Evolutionary conservation across 2,888 invertebrate genomes (phyloP).

Genomic region (Cantharis lateralis): DNA sequence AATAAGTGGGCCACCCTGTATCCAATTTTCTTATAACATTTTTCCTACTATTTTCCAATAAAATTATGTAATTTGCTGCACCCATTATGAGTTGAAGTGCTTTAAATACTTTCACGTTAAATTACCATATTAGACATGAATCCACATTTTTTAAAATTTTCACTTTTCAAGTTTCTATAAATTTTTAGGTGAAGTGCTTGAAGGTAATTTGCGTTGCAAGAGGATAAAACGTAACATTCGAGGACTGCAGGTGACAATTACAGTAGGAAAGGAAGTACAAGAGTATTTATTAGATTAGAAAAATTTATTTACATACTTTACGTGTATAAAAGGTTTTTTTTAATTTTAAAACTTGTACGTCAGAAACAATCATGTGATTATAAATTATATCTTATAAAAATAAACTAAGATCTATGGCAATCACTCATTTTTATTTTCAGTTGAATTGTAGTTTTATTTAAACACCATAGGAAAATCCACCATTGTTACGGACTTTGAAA

Average conservation of each 20-base stretch:
- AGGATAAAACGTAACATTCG: constrained; percentile 76
- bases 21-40: neutral
- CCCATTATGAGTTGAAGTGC: neutral
- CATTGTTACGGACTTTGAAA: constrained; percentile 57
- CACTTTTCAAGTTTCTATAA: constrained; percentile 3
- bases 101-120: neutral
- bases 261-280: constrained; percentile 64
- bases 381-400: constrained; percentile 24
- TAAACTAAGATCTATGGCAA: constrained; percentile 22
- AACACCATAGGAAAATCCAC: constrained; percentile 44
- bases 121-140: neutral
- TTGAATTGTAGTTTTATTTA: neutral
- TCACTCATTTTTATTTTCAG: constrained; percentile 16
- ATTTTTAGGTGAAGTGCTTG: constrained; percentile 61
- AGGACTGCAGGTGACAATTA: constrained; percentile 72
- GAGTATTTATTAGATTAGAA: constrained; percentile 68
- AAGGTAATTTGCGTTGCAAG: constrained; percentile 74
- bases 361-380: constrained; percentile 30
- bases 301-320: constrained; percentile 25
- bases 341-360: constrained; percentile 38
- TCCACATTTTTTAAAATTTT: neutral
- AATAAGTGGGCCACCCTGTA: too few relatives aligned
- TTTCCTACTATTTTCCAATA: neutral
- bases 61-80: neutral
- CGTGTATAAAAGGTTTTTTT: constrained; percentile 1